Evolutionary conservation across 2,113 vertebrate genomes (phyloP).

Genomic region (Pipra filicauda): DNA sequence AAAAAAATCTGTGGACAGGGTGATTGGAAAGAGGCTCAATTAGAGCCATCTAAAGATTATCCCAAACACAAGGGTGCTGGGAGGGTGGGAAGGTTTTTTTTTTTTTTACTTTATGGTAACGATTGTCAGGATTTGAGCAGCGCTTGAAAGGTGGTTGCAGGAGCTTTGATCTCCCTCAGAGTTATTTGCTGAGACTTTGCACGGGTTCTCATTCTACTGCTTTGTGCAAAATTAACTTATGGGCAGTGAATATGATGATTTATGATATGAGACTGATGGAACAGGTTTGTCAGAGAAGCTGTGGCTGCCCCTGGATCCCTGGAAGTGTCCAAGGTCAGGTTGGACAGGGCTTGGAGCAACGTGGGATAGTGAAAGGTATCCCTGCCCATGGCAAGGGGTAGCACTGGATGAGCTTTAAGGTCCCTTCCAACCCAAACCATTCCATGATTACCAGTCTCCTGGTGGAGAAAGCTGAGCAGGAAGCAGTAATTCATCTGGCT

Average conservation of each 20-base stretch:
- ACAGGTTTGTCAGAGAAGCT: background rate
- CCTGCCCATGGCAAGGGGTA: background rate
- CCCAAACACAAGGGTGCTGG: background rate
- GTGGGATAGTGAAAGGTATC: background rate
- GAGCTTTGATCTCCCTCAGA: background rate
- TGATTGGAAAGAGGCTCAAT: slow-evolving; percentile 27
- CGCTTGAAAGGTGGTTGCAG: background rate
- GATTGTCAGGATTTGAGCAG: background rate
- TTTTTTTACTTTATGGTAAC: background rate
- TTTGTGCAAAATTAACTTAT: background rate
- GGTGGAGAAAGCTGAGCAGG: background rate
- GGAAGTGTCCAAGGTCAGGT: background rate
- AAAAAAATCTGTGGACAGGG: background rate
- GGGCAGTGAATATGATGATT: background rate
- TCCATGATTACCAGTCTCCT: background rate
- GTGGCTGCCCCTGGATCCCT: background rate
- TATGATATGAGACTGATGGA: background rate
- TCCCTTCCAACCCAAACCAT: background rate
- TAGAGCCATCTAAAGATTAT: slow-evolving; percentile 16
- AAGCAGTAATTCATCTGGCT: background rate
- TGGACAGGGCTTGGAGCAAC: background rate
- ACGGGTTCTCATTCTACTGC: background rate
- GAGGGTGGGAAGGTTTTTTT: background rate
- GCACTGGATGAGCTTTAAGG: background rate
- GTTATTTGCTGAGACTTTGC: background rate